A percentile compares a stretch with the other conserved stretches of the same genome.
Conservation (phyloP, 2,113 vertebrate genomes). For the Eulemur rufifrons region DNA sequence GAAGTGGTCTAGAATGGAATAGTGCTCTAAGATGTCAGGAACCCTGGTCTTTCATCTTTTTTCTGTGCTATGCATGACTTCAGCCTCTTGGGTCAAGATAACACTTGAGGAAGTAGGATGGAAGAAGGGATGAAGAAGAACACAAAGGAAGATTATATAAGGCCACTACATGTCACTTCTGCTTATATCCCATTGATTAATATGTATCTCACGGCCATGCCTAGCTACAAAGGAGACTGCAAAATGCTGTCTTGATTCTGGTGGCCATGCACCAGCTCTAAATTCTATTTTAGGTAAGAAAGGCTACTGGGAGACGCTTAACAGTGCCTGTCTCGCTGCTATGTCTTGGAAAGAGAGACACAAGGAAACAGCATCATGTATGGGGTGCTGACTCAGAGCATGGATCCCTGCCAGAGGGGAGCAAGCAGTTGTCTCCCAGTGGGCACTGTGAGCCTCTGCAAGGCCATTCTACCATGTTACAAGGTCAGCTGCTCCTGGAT, state of each 20-base stretch:
- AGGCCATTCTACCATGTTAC: neutral
- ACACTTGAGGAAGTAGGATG: neutral
- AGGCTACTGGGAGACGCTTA: neutral
- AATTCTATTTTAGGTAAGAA: neutral
- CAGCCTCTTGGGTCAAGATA: neutral
- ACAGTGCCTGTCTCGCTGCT: neutral
- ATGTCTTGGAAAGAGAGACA: neutral
- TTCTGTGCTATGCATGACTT: neutral
- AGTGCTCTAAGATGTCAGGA: neutral
- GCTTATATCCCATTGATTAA: neutral
- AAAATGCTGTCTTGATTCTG: neutral
- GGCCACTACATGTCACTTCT: neutral
- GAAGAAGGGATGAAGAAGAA: neutral
- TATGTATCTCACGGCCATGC: neutral
- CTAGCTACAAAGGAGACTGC: neutral
- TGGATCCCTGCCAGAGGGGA: neutral
- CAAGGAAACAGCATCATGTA: neutral
- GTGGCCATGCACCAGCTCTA: neutral
- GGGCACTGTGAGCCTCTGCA: neutral
- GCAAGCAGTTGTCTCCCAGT: neutral
- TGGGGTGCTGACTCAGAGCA: neutral
- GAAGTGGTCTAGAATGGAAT: neutral
- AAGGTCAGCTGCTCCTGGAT: neutral
- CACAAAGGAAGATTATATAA: neutral
- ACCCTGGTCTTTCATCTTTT: neutral